Evolutionary conservation across 2,113 vertebrate species (phyloP).

Genomic region (Ivindomyrus marchei): DNA sequence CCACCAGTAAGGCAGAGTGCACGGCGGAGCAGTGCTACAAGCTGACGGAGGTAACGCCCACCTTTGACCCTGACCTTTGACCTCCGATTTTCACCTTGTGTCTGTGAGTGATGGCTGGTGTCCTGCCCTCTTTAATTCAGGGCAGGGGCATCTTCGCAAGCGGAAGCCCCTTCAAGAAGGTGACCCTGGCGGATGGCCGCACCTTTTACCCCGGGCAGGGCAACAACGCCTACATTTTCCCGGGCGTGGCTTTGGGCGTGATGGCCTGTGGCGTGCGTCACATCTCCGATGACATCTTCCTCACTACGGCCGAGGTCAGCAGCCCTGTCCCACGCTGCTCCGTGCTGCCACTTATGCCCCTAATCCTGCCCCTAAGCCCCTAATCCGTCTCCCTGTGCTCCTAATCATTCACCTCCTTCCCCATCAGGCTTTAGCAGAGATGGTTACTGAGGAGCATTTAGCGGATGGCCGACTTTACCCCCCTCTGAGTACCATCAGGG

Average conservation of each 20-base stretch:
- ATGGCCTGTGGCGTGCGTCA: slow-evolving; percentile 82
- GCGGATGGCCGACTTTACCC: slow-evolving; percentile 90
- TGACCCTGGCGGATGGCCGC: slow-evolving; percentile 77
- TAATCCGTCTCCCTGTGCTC: background rate
- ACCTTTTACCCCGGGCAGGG: slow-evolving; percentile 91
- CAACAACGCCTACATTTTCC: slow-evolving; percentile 95
- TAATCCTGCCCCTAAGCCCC: background rate
- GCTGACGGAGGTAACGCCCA: slow-evolving; percentile 72
- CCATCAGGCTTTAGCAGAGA: slow-evolving; percentile 74
- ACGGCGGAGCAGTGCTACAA: slow-evolving; percentile 91
- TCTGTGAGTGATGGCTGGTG: background rate
- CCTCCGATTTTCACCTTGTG: background rate
- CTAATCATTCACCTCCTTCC: background rate
- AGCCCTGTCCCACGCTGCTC: background rate
- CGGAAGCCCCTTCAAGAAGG: slow-evolving; percentile 85
- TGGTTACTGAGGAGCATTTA: slow-evolving; percentile 85
- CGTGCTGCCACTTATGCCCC: background rate
- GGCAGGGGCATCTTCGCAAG: slow-evolving; percentile 91
- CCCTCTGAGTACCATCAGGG: slow-evolving; percentile 80
- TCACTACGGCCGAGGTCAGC: slow-evolving; percentile 84
- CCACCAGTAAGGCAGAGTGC: slow-evolving; percentile 94
- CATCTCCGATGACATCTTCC: slow-evolving; percentile 89
- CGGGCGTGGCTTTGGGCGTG: slow-evolving; percentile 85
- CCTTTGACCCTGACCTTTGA: background rate
- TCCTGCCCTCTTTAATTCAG: slow-evolving; percentile 47